These are phyloP conservation scores for Puntigrus tetrazona DNA, from an alignment of 2,113 vertebrate genomes.

Conservation along the genomic window DNA sequence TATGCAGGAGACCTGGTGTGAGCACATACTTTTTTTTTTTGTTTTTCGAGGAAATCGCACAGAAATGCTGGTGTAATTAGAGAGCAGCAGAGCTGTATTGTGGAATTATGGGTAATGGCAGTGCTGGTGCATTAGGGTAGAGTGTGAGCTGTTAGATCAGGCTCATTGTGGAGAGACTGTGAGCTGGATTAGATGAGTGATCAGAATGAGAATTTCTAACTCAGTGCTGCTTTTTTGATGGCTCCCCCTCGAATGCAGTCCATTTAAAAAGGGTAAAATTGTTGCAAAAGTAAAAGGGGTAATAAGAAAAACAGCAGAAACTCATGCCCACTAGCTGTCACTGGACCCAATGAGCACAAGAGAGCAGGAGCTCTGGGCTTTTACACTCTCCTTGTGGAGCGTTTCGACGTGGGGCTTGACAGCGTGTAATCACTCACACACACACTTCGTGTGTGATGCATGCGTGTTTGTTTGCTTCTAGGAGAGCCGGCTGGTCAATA, in stretches of 20 bases:
- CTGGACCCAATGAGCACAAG: slow-evolving; percentile 7
- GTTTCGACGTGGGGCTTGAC: slow-evolving; percentile 21
- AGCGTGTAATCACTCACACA: slow-evolving; percentile 44
- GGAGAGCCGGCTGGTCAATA: slow-evolving; percentile 23
- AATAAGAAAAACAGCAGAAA: background rate
- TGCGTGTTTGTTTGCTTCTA: slow-evolving; percentile 36
- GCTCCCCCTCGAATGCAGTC: background rate
- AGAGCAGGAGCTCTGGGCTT: slow-evolving; percentile 24
- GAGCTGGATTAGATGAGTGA: slow-evolving; percentile 35
- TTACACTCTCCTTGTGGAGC: slow-evolving; percentile 14
- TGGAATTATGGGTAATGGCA: slow-evolving; percentile 31
- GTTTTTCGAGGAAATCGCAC: background rate
- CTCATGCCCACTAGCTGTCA: background rate
- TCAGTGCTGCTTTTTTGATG: background rate
- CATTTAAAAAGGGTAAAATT: background rate
- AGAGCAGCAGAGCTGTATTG: slow-evolving; percentile 25
- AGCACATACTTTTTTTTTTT: background rate
- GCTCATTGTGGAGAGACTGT: slow-evolving; percentile 33
- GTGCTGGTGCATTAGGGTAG: background rate
- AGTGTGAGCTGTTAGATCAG: slow-evolving; percentile 35
- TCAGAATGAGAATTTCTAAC: slow-evolving; percentile 24
- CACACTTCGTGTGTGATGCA: background rate
- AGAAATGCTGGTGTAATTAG: slow-evolving; percentile 50
- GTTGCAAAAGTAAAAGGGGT: background rate
- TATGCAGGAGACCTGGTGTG: background rate